phyloP scores from a whole-genome alignment of 1,140 invertebrate species.

The Hylaeus volcanicus region DNA sequence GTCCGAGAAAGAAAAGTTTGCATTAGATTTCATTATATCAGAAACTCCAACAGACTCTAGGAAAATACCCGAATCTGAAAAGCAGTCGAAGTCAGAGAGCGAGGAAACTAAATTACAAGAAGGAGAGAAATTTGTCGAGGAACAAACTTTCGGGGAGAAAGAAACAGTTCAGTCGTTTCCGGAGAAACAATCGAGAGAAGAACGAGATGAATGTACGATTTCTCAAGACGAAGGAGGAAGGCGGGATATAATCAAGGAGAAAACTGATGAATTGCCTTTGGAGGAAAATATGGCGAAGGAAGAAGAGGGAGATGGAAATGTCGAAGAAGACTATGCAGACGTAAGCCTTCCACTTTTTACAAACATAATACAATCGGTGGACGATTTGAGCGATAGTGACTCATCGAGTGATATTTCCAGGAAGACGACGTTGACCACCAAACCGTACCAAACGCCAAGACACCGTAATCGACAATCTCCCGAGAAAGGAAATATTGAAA shows the following conservation, averaged over 20 bases:
- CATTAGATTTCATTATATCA: not conserved
- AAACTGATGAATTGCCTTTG: not conserved
- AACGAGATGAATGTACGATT: not conserved
- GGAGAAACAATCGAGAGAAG: not conserved
- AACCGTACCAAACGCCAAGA: conserved; percentile 72
- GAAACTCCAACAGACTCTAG: conserved; percentile 1
- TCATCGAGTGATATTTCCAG: conserved; percentile 76
- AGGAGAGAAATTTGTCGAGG: not conserved
- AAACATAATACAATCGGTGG: conserved; percentile 46
- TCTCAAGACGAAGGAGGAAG: not conserved
- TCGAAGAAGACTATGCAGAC: conserved; percentile 35
- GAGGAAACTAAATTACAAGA: not conserved
- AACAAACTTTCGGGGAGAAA: too few species aligned
- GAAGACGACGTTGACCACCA: conserved; percentile 72
- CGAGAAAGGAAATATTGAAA: conserved; percentile 37
- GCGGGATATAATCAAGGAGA: not conserved
- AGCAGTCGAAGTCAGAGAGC: not conserved
- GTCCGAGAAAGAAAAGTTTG: conserved; percentile 23
- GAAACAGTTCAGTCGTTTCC: too few species aligned
- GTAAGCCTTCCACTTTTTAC: conserved; percentile 63
- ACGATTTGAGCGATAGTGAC: conserved; percentile 71
- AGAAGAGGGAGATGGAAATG: not conserved
- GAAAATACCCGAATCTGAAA: not conserved
- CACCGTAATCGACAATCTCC: conserved; percentile 54
- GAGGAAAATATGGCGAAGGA: too few species aligned